These are phyloP conservation scores for Drosophila gunungcola DNA, from an alignment of 1,140 invertebrate species.

Conservation along the genomic window DNA sequence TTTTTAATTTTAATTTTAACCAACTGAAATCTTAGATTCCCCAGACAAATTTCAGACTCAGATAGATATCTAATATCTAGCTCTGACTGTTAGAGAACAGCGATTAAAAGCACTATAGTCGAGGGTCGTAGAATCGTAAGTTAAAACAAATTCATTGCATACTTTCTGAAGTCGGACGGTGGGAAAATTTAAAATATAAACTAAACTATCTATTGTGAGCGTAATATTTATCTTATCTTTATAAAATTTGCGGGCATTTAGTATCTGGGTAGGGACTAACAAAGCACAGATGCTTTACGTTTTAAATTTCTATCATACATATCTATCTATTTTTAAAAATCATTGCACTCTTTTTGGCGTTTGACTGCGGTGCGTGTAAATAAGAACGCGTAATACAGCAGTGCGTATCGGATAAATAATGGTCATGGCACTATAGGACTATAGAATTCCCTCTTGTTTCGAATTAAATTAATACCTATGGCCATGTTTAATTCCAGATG, in stretches of 20 bases:
- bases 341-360: too few species aligned
- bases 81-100: too few species aligned
- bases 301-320: background rate
- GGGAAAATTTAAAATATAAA: background rate
- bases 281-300: background rate
- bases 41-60: too few species aligned
- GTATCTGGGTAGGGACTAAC: background rate
- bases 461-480: constrained; percentile 9
- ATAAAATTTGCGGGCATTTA: background rate
- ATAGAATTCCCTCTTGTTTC: background rate
- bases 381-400: too few species aligned
- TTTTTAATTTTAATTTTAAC: too few species aligned
- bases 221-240: too few species aligned
- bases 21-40: too few species aligned
- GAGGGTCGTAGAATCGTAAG: too few species aligned
- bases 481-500: constrained; percentile 3
- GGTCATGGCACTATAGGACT: background rate
- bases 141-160: background rate
- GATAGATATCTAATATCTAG: too few species aligned
- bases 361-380: too few species aligned
- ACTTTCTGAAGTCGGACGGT: background rate
- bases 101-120: too few species aligned
- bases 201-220: background rate
- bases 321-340: background rate
- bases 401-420: too few species aligned